A percentile compares a stretch with the other conserved stretches of the same genome.
phyloP scores from a whole-genome alignment of 2,888 invertebrate genomes.

The Phasia obesa region DNA sequence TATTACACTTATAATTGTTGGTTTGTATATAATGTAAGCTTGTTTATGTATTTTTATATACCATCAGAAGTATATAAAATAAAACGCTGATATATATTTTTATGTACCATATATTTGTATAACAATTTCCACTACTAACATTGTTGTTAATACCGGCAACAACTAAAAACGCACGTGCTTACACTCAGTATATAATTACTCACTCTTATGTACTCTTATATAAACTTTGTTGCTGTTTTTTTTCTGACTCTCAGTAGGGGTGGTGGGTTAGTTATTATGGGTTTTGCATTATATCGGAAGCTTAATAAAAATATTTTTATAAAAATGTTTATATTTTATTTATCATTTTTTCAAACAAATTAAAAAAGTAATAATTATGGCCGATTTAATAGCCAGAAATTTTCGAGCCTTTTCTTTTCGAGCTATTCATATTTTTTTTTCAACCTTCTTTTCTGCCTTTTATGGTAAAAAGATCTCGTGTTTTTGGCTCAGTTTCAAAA shows the following conservation, averaged over 20 bases:
- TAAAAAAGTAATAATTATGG: background rate
- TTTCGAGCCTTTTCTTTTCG: background rate
- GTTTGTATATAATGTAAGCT: background rate
- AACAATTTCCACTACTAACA: slow-evolving; percentile 12
- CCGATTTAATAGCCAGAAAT: background rate
- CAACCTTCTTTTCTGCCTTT: background rate
- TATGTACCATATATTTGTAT: background rate
- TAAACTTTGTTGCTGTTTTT: background rate
- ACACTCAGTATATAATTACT: slow-evolving; percentile 15
- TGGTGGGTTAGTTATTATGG: background rate
- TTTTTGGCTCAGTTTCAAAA: slow-evolving; percentile 70
- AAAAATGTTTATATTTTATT: background rate
- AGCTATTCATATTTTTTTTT: slow-evolving; percentile 3
- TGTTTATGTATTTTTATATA: background rate
- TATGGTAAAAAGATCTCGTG: slow-evolving; percentile 42
- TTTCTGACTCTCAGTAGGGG: background rate
- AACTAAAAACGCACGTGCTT: slow-evolving; percentile 70
- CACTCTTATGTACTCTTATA: background rate
- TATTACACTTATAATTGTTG: background rate
- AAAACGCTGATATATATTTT: too few species aligned
- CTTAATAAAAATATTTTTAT: background rate
- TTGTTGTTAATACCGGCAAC: slow-evolving; percentile 64
- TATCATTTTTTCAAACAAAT: too few species aligned
- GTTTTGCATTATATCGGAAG: background rate
- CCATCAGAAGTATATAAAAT: slow-evolving; percentile 10